A percentile compares a stretch with the other conserved stretches of the same genome.
Conservation (phyloP, 2,888 invertebrate genomes). For the Theretra japonica region DNA sequence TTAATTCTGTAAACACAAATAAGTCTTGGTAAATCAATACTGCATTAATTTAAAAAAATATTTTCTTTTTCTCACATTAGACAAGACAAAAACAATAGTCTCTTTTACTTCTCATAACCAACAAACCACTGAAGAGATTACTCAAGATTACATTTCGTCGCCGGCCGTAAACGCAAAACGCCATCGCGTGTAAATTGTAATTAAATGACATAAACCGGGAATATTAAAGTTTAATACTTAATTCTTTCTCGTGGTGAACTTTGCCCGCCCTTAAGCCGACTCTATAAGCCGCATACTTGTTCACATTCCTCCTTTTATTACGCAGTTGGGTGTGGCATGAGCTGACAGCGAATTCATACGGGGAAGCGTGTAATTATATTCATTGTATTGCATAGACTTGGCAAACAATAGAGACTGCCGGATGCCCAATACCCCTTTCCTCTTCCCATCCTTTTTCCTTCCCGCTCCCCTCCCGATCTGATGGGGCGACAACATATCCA, state of each 20-base stretch:
- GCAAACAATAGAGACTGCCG: too few relatives aligned
- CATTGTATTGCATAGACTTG: too few relatives aligned
- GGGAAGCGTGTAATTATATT: background rate
- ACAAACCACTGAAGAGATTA: background rate
- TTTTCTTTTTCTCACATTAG: too few relatives aligned
- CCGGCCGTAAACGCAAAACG: background rate
- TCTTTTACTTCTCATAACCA: background rate
- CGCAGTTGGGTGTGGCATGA: conserved; percentile 45
- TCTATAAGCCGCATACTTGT: conserved; percentile 64
- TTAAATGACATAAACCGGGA: conserved; percentile 20
- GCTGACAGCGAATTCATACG: conserved; percentile 30
- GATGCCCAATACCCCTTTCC: too few relatives aligned
- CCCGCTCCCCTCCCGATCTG: too few relatives aligned
- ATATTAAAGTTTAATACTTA: conserved; percentile 37
- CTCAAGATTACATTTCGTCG: background rate
- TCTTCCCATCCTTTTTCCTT: too few relatives aligned
- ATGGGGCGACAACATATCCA: too few relatives aligned
- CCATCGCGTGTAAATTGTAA: conserved; percentile 22
- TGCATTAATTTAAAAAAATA: too few relatives aligned
- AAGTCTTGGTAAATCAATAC: too few relatives aligned
- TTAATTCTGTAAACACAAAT: too few relatives aligned
- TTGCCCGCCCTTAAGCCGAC: conserved; percentile 54
- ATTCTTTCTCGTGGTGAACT: conserved; percentile 51
- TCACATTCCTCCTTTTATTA: conserved; percentile 73
- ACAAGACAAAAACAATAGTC: too few relatives aligned